phyloP scores from a whole-genome alignment of 2,888 invertebrate species.

The Chloroclystis v-ata region DNA sequence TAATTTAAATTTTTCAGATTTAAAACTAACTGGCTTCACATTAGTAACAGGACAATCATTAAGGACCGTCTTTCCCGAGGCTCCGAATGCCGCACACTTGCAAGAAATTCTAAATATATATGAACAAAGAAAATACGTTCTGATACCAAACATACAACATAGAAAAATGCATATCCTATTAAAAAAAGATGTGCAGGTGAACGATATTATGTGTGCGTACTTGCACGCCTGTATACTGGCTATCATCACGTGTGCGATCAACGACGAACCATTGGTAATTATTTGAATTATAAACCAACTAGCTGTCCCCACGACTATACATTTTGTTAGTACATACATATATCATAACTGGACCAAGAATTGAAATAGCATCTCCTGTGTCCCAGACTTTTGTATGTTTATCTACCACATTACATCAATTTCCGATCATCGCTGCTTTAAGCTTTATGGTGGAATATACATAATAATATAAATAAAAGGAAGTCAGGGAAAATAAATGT shows the following conservation, averaged over 20 bases:
- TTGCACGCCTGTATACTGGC: conserved; percentile 81
- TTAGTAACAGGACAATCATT: conserved; percentile 80
- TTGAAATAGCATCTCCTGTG: no score
- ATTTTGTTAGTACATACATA: no score
- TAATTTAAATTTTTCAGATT: conserved; percentile 78
- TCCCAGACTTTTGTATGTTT: no score
- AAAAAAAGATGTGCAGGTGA: conserved; percentile 64
- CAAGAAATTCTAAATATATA: conserved; percentile 63
- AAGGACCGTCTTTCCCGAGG: conserved; percentile 40
- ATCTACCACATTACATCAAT: no score
- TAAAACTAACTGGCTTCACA: conserved; percentile 78
- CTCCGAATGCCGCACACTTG: conserved; percentile 43
- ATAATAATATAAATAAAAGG: no score
- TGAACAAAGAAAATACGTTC: conserved; percentile 70
- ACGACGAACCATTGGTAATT: conserved; percentile 47
- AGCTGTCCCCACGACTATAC: no score
- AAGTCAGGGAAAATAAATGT: no score
- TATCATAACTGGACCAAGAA: no score
- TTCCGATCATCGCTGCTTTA: no score
- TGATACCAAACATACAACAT: conserved; percentile 66
- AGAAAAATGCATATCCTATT: conserved; percentile 77
- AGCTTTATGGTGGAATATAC: no score
- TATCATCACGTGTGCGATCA: conserved; percentile 48
- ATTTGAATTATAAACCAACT: no score
- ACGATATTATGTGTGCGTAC: conserved; percentile 82